These are phyloP conservation scores for Diaperis boleti DNA, from an alignment of 2,888 invertebrate genomes.

Conservation along the genomic window DNA sequence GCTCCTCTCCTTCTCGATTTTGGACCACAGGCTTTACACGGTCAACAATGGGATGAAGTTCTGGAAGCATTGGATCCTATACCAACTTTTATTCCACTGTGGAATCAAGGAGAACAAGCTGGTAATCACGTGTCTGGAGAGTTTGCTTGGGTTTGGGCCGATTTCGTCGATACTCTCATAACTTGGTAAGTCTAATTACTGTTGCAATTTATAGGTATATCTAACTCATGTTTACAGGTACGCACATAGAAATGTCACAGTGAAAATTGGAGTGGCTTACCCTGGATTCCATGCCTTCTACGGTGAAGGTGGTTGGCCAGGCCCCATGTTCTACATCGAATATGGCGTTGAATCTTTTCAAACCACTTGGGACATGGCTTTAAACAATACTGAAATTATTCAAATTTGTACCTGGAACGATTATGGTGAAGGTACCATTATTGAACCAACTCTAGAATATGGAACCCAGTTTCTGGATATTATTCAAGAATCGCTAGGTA, in stretches of 20 bases:
- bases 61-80: conserved; percentile 13
- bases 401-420: too few species aligned
- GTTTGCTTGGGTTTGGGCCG: conserved; percentile 14
- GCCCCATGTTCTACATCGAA: conserved; percentile 15
- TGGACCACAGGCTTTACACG: conserved; percentile 10
- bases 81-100: conserved; percentile 21
- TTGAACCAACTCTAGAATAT: conserved; percentile 28
- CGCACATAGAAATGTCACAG: conserved; percentile 12
- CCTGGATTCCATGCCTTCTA: conserved; percentile 23
- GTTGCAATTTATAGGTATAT: neutral
- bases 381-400: too few species aligned
- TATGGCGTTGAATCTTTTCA: too few species aligned
- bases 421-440: conserved; percentile 31
- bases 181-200: neutral
- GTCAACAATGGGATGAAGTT: conserved; percentile 9
- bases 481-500: conserved; percentile 51
- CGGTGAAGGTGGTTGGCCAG: conserved; percentile 19
- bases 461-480: conserved; percentile 21
- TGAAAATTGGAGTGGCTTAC: conserved; percentile 26
- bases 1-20: conserved; percentile 17
- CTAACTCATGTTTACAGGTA: too few species aligned
- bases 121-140: conserved; percentile 2
- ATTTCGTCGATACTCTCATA: conserved; percentile 8
- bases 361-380: conserved; percentile 13
- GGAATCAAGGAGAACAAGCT: conserved; percentile 23